phyloP scores from a whole-genome alignment of 2,888 invertebrate species.

The Linnaemya vulpina region DNA sequence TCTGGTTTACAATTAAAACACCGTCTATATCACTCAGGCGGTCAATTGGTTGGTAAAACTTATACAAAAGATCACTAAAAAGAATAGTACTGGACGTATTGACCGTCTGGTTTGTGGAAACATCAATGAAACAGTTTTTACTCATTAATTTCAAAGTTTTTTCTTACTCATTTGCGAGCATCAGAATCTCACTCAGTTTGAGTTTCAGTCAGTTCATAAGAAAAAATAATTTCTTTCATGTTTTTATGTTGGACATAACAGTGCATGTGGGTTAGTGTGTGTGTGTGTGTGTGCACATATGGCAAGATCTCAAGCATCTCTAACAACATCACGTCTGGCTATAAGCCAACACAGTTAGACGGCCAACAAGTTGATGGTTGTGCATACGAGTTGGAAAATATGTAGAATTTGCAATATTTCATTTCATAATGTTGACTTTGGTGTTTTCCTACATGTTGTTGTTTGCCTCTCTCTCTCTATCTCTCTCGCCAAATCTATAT shows the following conservation, averaged over 20 bases:
- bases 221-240: constrained; percentile 7
- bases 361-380: constrained; percentile 50
- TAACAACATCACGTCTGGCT: constrained; percentile 50
- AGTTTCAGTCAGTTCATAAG: constrained; percentile 11
- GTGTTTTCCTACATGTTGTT: constrained; percentile 34
- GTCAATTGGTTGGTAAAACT: neutral
- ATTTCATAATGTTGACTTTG: constrained; percentile 39
- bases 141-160: neutral
- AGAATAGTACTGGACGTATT: neutral
- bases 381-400: constrained; percentile 15
- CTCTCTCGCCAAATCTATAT: neutral
- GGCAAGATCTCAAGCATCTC: too few species aligned
- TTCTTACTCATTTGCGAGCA: constrained; percentile 16
- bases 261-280: neutral
- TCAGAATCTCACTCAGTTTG: constrained; percentile 35
- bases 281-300: neutral
- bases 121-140: constrained; percentile 39
- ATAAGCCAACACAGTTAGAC: constrained; percentile 38
- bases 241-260: neutral
- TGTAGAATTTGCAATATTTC: constrained; percentile 31
- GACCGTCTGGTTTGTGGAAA: neutral
- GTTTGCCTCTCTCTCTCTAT: neutral
- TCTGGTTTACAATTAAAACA: neutral
- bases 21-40: neutral
- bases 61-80: neutral